Conservation (phyloP, 1,140 invertebrate species). For the Bombus superbus region DNA sequence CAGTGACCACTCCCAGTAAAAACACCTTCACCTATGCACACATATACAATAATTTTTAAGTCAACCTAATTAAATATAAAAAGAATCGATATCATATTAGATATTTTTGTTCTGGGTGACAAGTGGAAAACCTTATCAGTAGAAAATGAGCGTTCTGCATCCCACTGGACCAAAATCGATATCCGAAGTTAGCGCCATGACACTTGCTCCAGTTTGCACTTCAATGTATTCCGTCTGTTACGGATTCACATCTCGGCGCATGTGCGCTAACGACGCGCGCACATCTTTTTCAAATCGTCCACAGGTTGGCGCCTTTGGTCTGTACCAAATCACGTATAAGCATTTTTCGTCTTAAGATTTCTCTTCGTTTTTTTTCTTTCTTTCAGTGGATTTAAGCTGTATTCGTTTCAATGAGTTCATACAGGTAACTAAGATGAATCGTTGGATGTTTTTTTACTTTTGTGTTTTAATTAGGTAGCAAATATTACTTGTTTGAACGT, state of each 20-base stretch:
- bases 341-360: background rate
- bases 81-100: slow-evolving; percentile 31
- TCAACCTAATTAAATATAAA: slow-evolving; percentile 33
- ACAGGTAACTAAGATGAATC: background rate
- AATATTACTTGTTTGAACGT: background rate
- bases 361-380: background rate
- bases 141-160: slow-evolving; percentile 61
- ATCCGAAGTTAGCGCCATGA: slow-evolving; percentile 70
- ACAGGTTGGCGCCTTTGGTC: background rate
- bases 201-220: slow-evolving; percentile 2
- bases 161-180: slow-evolving; percentile 72
- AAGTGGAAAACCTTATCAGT: slow-evolving; percentile 39
- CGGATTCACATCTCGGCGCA: slow-evolving; percentile 3
- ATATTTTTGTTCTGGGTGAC: background rate
- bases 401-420: too few relatives aligned
- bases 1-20: slow-evolving; percentile 42
- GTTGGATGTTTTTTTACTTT: background rate
- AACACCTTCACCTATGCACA: slow-evolving; percentile 15
- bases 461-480: background rate
- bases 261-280: slow-evolving; percentile 21
- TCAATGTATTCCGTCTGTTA: background rate
- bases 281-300: slow-evolving; percentile 6
- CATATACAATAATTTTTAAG: slow-evolving; percentile 38
- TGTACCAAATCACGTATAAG: too few relatives aligned
- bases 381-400: background rate